phyloP scores from a whole-genome alignment of 2,888 invertebrate species.

The Leptinotarsa juncta region DNA sequence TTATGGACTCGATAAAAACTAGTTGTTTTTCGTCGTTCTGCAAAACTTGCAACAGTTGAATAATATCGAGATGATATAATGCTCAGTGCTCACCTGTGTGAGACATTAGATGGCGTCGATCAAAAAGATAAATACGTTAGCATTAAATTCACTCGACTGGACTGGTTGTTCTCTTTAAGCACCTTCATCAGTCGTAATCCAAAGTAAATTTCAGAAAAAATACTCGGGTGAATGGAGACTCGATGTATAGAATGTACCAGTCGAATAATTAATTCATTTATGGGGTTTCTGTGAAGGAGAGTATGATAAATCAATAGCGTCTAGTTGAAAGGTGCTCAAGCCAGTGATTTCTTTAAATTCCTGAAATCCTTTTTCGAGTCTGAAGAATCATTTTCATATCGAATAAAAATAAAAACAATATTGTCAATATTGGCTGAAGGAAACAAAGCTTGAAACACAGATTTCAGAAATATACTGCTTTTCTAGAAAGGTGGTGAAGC shows the following conservation, averaged over 20 bases:
- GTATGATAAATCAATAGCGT: too few relatives aligned
- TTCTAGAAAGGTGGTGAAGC: too few relatives aligned
- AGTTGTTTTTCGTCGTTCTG: constrained; percentile 4
- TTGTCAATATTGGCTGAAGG: too few relatives aligned
- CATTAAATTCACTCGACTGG: not conserved
- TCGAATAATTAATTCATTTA: too few relatives aligned
- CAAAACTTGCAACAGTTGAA: constrained; percentile 11
- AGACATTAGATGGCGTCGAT: not conserved
- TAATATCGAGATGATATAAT: constrained; percentile 18
- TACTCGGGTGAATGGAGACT: not conserved
- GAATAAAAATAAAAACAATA: too few relatives aligned
- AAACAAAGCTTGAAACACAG: too few relatives aligned
- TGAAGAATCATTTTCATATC: too few relatives aligned
- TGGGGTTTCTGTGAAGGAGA: too few relatives aligned
- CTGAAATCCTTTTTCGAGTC: too few relatives aligned
- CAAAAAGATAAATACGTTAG: not conserved
- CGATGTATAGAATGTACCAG: not conserved
- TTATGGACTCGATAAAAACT: constrained; percentile 11
- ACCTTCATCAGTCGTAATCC: not conserved
- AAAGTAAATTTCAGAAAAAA: not conserved
- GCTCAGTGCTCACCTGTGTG: constrained; percentile 6
- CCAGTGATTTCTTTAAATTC: too few relatives aligned
- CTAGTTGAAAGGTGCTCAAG: too few relatives aligned
- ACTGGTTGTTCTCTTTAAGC: not conserved
- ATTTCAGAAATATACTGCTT: too few relatives aligned